Evolutionary conservation across 2,113 vertebrate species (phyloP), one percentile per base, ranked within the genome.

Genomic region (Rhadina sibilatrix): DNA sequence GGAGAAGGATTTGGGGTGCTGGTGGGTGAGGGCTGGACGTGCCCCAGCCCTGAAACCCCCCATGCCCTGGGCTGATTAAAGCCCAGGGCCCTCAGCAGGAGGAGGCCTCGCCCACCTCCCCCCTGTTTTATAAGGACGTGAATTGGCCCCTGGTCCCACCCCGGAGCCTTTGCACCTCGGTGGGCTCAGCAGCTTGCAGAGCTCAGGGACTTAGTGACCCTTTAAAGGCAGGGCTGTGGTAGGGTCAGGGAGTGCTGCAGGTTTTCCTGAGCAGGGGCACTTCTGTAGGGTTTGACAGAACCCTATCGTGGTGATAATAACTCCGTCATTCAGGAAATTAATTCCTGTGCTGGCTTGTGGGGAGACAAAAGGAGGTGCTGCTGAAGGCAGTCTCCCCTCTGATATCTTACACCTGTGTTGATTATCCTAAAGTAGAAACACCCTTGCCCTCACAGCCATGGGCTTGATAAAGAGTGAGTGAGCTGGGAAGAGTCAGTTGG

Each of bases 261-360:
- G 14, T 71, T 88, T 40, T 44, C 33, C 63, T 88, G 52, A 38
- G 40, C 5, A 57, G 27, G 52, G 33, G 11, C 33, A n/a, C 15
- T 21, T 63, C 49, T 3, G 1, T 10, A 25, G 35, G 47, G 4
- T 10, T 10, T 44, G 33, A 24, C 38, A 72, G 5, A n/a, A n/a
- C n/a, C n/a, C n/a, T 15, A 35, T 23, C 0, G 0, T 21, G 25
- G 6, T 50, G 64, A 38, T 10, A 44, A 23, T 28, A 60, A 31
- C 47, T 56, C 30, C 9, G 0, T 80, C n/a, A 31, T 72, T 90
- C 40, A 57, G 22, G 7, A 49, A 69, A 57, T 77, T 3, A 37
- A 37, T n/a, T 74, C 54, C 46, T 24, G 2, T 40, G 17, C 25
- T 65, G 86, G n/a, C n/a, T n/a, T n/a, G n/a, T n/a, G n/a, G n/a